phyloP scores from a whole-genome alignment of 92 coral and sea anemone species.

The Bergia puertoricense region DNA sequence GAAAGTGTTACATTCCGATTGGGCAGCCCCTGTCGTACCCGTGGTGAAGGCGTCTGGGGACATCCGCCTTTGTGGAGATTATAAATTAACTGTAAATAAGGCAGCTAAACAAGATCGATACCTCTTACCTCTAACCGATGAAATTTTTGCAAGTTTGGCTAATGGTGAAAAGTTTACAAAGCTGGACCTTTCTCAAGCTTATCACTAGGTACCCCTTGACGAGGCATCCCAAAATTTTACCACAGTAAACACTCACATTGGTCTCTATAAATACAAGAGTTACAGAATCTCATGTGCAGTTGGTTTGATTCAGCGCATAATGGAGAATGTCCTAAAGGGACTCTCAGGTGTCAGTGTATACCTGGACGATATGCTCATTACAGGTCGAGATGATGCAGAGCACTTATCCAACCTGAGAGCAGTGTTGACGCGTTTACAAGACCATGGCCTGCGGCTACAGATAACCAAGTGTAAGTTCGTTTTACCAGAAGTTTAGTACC shows the following conservation, averaged over 20 bases:
- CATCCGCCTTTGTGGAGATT: slow-evolving; percentile 18
- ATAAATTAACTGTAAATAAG: not conserved
- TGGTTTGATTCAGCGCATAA: slow-evolving; percentile 39
- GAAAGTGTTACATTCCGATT: slow-evolving; percentile 37
- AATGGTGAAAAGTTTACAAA: not conserved
- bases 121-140: not conserved
- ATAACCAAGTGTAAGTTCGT: slow-evolving; percentile 44
- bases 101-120: not conserved
- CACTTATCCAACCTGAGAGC: slow-evolving; percentile 41
- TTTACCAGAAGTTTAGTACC: slow-evolving; percentile 37
- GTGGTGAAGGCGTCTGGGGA: slow-evolving; percentile 1
- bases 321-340: slow-evolving; percentile 37
- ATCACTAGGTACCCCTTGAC: slow-evolving; percentile 15
- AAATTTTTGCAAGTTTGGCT: not conserved
- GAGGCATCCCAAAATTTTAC: slow-evolving; percentile 2
- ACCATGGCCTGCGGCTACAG: slow-evolving; percentile 36
- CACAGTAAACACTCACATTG: not conserved
- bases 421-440: slow-evolving; percentile 43
- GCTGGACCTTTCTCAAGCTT: slow-evolving; percentile 42
- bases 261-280: not conserved
- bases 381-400: slow-evolving; percentile 40
- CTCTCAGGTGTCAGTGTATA: slow-evolving; percentile 37
- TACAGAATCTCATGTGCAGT: slow-evolving; percentile 16
- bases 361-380: slow-evolving; percentile 42
- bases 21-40: slow-evolving; percentile 11